phyloP scores from a whole-genome alignment of 1,140 invertebrate genomes.

The Amyelois transitella region DNA sequence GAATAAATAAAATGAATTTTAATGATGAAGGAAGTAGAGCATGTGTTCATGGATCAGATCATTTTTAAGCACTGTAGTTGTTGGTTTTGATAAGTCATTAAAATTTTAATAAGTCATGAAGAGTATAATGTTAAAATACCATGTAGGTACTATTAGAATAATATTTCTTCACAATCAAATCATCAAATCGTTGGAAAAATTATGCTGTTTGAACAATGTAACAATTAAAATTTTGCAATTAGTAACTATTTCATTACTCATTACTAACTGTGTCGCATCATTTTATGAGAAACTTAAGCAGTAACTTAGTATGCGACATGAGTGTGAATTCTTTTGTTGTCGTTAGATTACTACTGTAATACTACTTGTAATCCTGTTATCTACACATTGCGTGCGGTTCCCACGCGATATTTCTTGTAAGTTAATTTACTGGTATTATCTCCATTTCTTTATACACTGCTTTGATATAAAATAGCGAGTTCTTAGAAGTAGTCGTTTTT shows the following conservation, averaged over 20 bases:
- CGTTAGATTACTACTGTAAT: not conserved
- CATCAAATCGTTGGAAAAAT: no score
- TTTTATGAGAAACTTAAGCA: not conserved
- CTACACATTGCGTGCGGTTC: not conserved
- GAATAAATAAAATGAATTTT: not conserved
- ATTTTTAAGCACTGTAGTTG: no score
- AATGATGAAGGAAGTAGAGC: not conserved
- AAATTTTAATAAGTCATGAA: no score
- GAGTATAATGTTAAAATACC: no score
- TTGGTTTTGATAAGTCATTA: not conserved
- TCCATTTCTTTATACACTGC: not conserved
- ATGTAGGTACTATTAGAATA: no score
- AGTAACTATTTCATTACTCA: not conserved
- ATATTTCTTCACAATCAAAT: no score
- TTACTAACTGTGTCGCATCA: not conserved
- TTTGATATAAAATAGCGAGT: not conserved
- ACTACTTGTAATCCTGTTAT: not conserved
- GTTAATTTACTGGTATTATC: not conserved
- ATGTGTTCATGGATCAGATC: no score
- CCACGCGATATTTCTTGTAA: not conserved
- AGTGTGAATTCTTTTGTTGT: slow-evolving; percentile 6
- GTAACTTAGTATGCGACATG: not conserved
- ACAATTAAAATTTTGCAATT: not conserved
- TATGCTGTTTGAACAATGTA: not conserved
- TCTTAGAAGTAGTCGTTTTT: no score